phyloP scores from a whole-genome alignment of 2,888 invertebrate species.

The Dorcus hopei region DNA sequence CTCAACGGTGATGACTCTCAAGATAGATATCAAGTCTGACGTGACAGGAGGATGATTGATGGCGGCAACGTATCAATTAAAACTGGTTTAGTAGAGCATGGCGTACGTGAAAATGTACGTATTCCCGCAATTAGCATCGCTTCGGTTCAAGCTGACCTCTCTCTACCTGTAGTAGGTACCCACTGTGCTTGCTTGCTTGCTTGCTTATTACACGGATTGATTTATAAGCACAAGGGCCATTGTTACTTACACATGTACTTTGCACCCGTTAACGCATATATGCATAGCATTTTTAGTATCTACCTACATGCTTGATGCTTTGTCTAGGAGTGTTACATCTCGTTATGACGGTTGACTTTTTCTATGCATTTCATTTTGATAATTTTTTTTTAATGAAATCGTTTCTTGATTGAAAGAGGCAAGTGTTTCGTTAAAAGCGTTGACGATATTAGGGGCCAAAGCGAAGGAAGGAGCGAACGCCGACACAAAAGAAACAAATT shows the following conservation, averaged over 20 bases:
- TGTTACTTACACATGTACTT: constrained; percentile 25
- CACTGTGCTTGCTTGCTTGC: constrained; percentile 21
- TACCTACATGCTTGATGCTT: too few species aligned
- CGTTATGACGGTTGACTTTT: too few species aligned
- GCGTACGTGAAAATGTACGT: constrained; percentile 20
- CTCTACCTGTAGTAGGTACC: constrained; percentile 15
- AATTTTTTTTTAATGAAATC: too few species aligned
- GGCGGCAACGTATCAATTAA: constrained; percentile 32
- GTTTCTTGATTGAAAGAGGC: too few species aligned
- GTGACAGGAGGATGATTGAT: constrained; percentile 28
- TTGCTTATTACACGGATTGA: constrained; percentile 25
- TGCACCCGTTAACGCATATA: constrained; percentile 18
- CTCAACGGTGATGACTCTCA: too few species aligned
- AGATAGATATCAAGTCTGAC: constrained; percentile 14
- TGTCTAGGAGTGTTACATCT: too few species aligned
- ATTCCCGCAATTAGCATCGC: constrained; percentile 26
- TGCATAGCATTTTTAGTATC: neutral
- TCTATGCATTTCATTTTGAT: too few species aligned
- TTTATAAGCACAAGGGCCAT: constrained; percentile 25
- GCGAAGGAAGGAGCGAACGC: neutral
- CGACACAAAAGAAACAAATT: constrained; percentile 7
- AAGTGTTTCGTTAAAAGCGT: neutral
- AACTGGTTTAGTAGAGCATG: constrained; percentile 22
- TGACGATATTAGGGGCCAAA: neutral
- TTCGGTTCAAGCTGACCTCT: constrained; percentile 24